Evolutionary conservation across 2,113 vertebrate species (phyloP).

Genomic region (Deroptyus accipitrinus): DNA sequence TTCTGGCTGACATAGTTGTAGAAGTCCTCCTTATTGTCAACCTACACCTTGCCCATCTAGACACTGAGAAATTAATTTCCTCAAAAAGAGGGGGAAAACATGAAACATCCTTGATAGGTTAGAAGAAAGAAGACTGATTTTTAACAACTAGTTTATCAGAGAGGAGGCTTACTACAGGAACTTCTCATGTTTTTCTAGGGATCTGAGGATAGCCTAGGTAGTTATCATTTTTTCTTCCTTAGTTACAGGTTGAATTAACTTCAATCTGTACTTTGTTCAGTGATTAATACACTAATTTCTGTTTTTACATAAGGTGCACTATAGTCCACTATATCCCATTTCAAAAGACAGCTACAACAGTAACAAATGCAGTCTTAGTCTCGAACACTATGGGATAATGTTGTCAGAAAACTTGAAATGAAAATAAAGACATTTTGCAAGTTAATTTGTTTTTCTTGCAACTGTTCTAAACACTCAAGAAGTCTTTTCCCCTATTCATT

Average conservation of each 20-base stretch:
- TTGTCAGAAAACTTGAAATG: neutral
- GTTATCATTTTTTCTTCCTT: neutral
- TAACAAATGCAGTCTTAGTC: neutral
- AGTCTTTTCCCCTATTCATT: neutral
- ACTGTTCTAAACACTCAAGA: neutral
- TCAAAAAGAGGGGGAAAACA: neutral
- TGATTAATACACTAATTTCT: neutral
- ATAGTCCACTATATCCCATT: neutral
- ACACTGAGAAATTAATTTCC: neutral
- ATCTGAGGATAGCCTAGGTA: neutral
- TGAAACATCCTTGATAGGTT: neutral
- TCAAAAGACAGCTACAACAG: neutral
- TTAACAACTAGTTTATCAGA: neutral
- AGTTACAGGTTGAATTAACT: neutral
- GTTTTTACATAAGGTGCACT: neutral
- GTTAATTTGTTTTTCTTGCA: neutral
- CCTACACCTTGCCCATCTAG: neutral
- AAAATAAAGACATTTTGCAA: neutral
- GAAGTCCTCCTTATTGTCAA: neutral
- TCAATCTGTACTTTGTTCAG: neutral
- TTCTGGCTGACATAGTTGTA: neutral
- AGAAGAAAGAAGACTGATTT: neutral
- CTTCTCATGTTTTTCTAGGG: neutral
- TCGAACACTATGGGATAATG: neutral
- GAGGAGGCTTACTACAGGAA: neutral